These are phyloP conservation scores for Nasonia longicornis DNA, from an alignment of 1,140 invertebrate species.

Conservation along the genomic window DNA sequence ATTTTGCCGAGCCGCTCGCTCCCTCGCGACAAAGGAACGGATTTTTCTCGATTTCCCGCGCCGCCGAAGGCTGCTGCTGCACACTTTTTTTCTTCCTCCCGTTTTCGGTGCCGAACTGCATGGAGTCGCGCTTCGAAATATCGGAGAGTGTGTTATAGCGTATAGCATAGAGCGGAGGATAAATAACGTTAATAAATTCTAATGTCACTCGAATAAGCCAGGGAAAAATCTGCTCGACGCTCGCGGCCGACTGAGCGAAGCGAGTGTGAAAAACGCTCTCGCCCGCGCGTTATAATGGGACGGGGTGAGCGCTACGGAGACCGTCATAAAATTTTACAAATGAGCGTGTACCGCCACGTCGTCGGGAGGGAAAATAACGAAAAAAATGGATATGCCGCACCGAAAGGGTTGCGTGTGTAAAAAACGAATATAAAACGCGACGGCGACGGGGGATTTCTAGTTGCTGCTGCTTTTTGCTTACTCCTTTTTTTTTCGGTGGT, in stretches of 20 bases:
- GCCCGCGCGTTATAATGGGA: slow-evolving; percentile 53
- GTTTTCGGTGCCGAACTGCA: background rate
- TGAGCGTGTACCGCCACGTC: slow-evolving; percentile 60
- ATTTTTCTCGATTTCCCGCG: background rate
- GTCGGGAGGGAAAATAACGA: slow-evolving; percentile 49
- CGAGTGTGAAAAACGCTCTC: background rate
- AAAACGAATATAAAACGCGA: slow-evolving; percentile 52
- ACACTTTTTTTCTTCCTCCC: background rate
- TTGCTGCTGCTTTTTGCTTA: background rate
- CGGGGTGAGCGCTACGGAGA: slow-evolving; percentile 56
- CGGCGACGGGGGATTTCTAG: background rate
- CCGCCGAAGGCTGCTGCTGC: background rate
- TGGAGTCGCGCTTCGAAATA: background rate
- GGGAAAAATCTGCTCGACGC: background rate
- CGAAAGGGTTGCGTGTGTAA: slow-evolving; percentile 45
- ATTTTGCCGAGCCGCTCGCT: background rate
- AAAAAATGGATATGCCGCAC: slow-evolving; percentile 45
- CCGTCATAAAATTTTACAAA: slow-evolving; percentile 67
- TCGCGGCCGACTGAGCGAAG: background rate
- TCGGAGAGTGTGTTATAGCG: background rate
- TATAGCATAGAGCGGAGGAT: background rate
- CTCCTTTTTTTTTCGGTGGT: background rate
- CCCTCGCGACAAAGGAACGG: slow-evolving; percentile 11
- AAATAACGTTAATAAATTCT: background rate
- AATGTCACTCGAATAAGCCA: background rate